Evolutionary conservation across 2,888 invertebrate genomes (phyloP), one percentile per base, ranked within the genome.

Genomic region (Acleris sparsana): DNA sequence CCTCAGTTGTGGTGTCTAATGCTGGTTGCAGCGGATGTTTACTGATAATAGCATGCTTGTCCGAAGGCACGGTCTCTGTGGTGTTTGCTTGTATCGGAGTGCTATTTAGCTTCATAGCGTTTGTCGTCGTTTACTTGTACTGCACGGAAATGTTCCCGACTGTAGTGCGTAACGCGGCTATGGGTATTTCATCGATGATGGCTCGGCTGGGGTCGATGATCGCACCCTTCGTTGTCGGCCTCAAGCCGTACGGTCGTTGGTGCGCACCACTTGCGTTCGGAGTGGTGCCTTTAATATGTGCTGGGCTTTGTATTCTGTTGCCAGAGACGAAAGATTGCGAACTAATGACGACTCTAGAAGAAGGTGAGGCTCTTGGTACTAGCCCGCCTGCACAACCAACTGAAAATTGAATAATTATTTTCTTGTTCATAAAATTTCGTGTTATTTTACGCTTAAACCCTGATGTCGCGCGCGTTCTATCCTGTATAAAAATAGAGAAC

Each of bases 141-240:
- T 95, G 96, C 16, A 96, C 96, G 0, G 98, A 98, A 87, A 89
- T 97, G 71, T 97, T 97, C 80, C 98, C 98, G 0, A 98, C 98
- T 0, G 95, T 97, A 7, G 95, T 97, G 1, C 93, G 98, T 9
- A 97, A 97, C 78, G 95, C 96, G 59, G 97, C 97, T 0, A 93
- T 98, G 72, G 98, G 98, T 5, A 93, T 96, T n/a, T 95, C 96
- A 48, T 97, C 97, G 0, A 96, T 97, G 95, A 94, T 95, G 80
- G 97, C 97, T 0, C 93, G 98, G 71, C 79, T 97, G 33, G 98
- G 98, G 7, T 96, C 97, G 0, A 96, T 97, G 93, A 76, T 95
- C 9, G 97, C 98, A 0, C 97, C 97, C 0, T 96, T 96, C 77
- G 94, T 97, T 11, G 95, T 95, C 5, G 93, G 94, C 11, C 80